Percentiles rank a stretch among this genome's conserved stretches.
Conservation (phyloP, 2,888 invertebrate species). For the Hanleya hanleyi region DNA sequence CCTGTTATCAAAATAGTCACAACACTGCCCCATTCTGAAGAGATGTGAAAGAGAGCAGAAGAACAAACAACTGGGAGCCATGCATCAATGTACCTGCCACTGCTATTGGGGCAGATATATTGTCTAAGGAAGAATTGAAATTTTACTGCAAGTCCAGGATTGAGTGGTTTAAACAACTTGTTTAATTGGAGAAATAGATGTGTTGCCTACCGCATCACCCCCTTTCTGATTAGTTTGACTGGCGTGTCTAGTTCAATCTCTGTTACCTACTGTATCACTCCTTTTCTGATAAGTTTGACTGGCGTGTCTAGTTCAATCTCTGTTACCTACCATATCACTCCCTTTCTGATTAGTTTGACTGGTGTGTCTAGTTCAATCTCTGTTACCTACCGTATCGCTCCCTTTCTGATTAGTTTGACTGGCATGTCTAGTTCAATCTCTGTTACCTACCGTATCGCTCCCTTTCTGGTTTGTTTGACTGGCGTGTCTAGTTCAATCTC, state of each 20-base stretch:
- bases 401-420: background rate
- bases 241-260: background rate
- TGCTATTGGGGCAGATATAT: no score
- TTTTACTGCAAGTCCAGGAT: no score
- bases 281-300: background rate
- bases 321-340: background rate
- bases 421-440: background rate
- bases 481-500: conserved; percentile 80
- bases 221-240: background rate
- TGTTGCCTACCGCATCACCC: background rate
- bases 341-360: background rate
- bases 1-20: no score
- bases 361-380: background rate
- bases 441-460: conserved; percentile 55
- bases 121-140: no score
- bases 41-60: no score
- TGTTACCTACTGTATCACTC: background rate
- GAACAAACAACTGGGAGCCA: no score
- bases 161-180: no score
- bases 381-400: background rate
- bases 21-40: no score
- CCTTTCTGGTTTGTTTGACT: conserved; percentile 78
- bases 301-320: background rate
- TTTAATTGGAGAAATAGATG: background rate
- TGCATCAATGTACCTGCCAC: no score